Evolutionary conservation across 2,113 vertebrate genomes (phyloP), one percentile per base, ranked within the genome.

Genomic region (Abramis brama): DNA sequence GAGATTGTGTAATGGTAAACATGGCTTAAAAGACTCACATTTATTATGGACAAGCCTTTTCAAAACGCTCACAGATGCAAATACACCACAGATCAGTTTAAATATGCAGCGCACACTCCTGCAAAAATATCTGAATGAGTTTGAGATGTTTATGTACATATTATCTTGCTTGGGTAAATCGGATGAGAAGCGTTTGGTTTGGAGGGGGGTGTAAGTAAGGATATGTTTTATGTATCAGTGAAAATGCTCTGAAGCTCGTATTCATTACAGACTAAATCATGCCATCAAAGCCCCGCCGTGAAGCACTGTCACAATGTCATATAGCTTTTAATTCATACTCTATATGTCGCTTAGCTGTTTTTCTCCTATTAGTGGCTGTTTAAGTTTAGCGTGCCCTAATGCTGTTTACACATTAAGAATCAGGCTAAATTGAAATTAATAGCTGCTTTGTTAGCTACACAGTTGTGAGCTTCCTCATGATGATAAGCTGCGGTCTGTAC

Each of bases 11-110:
- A 91, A 88, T 89, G 82, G 92, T 94, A 94, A 95, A 94, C 94
- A 94, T 91, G 85, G 86, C 88, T 91, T 94, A 94, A 95, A 94
- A 94, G 92, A 93, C 89, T 89, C 89, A 90, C 92, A 94, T 95
- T 91, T 92, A 95, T 95, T 94, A 94, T 95, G 93, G 91, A 95
- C 91, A 93, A 93, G 90, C 80, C 88, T 94, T 94, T 94, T 93
- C 89, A 93, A 62, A 94, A 92, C 47, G 12, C 83, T 93, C 91
- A 88, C 88, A 88, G 92, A 93, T 94, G 91, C 92, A 94, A 94
- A 94, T 92, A 83, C 77, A 88, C 88, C 76, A 86, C 87, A 90
- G 59, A 83, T 83, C 27, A 70, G 88, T 83, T 87, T 91, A 90
- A 91, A 92, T 91, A 90, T 71, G 78, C 89, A 91, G 87, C 80